phyloP scores from a whole-genome alignment of 64 coral and sea anemone species.

The Pachyseris speciosa region DNA sequence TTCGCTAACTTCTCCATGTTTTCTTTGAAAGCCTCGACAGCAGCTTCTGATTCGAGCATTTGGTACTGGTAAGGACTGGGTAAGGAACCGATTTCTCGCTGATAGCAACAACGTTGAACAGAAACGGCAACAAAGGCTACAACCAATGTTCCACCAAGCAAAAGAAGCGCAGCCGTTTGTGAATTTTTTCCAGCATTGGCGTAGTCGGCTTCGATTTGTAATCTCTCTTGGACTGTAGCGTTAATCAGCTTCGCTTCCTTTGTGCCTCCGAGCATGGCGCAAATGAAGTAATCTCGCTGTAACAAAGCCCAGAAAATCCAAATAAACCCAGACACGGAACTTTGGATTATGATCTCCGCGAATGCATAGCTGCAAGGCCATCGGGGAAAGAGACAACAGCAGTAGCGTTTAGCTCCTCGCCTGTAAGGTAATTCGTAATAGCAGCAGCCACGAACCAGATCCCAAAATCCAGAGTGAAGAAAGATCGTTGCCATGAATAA shows the following conservation, averaged over 20 bases:
- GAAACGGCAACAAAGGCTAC: constrained; percentile 52
- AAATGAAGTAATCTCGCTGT: constrained; percentile 77
- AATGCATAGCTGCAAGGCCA: constrained; percentile 83
- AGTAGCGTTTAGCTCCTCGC: constrained; percentile 33
- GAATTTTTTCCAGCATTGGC: constrained; percentile 61
- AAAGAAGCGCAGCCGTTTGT: constrained; percentile 57
- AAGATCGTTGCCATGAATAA: constrained; percentile 78
- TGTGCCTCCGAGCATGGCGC: constrained; percentile 69
- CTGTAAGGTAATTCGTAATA: constrained; percentile 65
- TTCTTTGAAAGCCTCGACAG: constrained; percentile 75
- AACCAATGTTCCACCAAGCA: constrained; percentile 49
- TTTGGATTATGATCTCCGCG: constrained; percentile 63
- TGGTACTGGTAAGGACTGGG: constrained; percentile 80
- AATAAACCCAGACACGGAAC: constrained; percentile 63
- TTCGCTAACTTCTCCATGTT: constrained; percentile 85
- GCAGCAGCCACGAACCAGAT: constrained; percentile 79
- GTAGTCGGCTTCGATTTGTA: constrained; percentile 64
- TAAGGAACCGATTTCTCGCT: constrained; percentile 66
- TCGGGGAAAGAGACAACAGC: constrained; percentile 72
- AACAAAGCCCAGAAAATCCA: constrained; percentile 93
- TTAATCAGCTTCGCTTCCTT: constrained; percentile 57
- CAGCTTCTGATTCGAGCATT: constrained; percentile 80
- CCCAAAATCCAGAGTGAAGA: constrained; percentile 82
- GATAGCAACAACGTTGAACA: constrained; percentile 75
- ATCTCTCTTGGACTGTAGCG: constrained; percentile 43